These are phyloP conservation scores for Aramus guarauna DNA, from an alignment of 2,113 vertebrate species.

Conservation along the genomic window DNA sequence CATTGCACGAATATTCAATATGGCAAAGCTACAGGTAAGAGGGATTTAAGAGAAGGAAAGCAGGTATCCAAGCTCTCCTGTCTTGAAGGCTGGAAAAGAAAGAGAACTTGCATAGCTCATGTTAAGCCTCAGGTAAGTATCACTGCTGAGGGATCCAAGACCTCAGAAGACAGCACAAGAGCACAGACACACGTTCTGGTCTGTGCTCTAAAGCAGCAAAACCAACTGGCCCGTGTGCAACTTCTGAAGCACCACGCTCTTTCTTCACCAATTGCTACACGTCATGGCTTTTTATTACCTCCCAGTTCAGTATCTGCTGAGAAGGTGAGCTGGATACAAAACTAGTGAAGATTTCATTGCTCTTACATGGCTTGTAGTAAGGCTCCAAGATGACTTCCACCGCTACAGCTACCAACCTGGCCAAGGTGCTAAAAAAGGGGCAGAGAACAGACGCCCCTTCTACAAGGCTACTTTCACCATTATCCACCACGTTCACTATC, in stretches of 20 bases:
- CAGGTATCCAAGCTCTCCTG: not conserved
- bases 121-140: not conserved
- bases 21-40: not conserved
- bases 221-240: rapidly evolving
- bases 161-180: not conserved
- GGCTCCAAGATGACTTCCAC: not conserved
- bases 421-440: not conserved
- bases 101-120: not conserved
- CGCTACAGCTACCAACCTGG: not conserved
- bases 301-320: not conserved
- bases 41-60: not conserved
- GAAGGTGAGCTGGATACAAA: not conserved
- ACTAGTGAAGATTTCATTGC: not conserved
- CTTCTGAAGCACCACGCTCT: not conserved
- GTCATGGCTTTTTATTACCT: not conserved
- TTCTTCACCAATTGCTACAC: not conserved
- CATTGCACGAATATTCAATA: rapidly evolving
- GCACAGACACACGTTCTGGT: not conserved
- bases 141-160: not conserved
- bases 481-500: rapidly evolving
- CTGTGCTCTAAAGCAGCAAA: not conserved
- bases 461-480: too few relatives aligned
- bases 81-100: not conserved
- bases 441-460: too few relatives aligned
- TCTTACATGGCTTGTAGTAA: too few relatives aligned